phyloP scores from a whole-genome alignment of 1,140 invertebrate species.

The Drosophila fuyamai region DNA sequence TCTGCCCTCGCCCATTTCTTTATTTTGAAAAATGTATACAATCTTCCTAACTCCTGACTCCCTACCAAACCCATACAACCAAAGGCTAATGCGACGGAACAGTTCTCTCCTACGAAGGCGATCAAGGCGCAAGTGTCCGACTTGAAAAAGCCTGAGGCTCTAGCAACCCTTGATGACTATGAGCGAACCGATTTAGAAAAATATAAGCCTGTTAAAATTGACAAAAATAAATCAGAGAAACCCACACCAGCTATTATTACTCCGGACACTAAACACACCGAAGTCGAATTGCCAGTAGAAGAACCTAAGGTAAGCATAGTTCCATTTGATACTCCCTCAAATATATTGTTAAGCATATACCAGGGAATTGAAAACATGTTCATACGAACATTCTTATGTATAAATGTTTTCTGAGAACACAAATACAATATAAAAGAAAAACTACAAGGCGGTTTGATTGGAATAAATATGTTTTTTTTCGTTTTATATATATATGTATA shows the following conservation, averaged over 20 bases:
- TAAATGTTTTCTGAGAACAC: not conserved
- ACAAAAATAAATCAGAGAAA: slow-evolving; percentile 46
- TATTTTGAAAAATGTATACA: not conserved
- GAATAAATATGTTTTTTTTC: not conserved
- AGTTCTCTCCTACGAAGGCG: slow-evolving; percentile 46
- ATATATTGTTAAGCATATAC: not conserved
- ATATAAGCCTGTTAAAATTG: slow-evolving; percentile 82
- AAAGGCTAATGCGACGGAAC: slow-evolving; percentile 64
- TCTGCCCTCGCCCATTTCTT: slow-evolving; percentile 3
- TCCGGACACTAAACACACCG: slow-evolving; percentile 46
- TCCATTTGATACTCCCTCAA: not conserved
- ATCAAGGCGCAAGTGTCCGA: slow-evolving; percentile 62
- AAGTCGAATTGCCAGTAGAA: slow-evolving; percentile 43
- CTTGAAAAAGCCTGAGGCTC: slow-evolving; percentile 65
- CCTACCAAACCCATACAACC: slow-evolving; percentile 6
- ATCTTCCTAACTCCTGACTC: not conserved
- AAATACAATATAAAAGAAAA: not conserved
- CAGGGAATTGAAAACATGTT: not conserved
- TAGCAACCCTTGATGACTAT: slow-evolving; percentile 84
- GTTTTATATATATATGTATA: slow-evolving; percentile 9
- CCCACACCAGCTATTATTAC: slow-evolving; percentile 36
- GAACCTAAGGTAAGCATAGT: slow-evolving; percentile 57
- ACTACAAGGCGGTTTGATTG: not conserved
- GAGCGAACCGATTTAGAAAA: slow-evolving; percentile 85
- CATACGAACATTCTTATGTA: not conserved